phyloP scores from a whole-genome alignment of 2,113 vertebrate genomes.

The Hemiscyllium ocellatum region DNA sequence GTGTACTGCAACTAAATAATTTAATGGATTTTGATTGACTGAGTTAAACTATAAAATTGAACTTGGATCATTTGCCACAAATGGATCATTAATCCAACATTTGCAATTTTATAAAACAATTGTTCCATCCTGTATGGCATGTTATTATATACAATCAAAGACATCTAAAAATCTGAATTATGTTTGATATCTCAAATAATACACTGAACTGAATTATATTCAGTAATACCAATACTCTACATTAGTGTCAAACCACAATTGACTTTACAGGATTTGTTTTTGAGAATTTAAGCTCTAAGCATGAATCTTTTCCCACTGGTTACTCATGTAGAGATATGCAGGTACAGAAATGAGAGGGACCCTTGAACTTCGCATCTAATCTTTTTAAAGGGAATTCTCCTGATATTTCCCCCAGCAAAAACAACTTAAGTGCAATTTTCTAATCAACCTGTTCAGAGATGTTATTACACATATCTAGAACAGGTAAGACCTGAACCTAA shows the following conservation, averaged over 20 bases:
- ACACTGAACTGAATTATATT: neutral
- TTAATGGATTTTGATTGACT: neutral
- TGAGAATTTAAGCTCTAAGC: neutral
- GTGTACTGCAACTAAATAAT: neutral
- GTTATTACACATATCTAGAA: too few species aligned
- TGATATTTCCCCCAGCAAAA: neutral
- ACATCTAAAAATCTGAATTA: neutral
- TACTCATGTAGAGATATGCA: neutral
- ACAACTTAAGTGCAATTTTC: too few species aligned
- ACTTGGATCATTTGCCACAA: neutral
- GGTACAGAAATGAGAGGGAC: neutral
- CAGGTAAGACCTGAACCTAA: too few species aligned
- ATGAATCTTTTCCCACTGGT: neutral
- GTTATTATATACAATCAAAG: neutral
- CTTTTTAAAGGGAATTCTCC: neutral
- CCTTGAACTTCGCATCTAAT: neutral
- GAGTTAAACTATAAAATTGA: neutral
- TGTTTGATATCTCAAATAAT: neutral
- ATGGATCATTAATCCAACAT: neutral
- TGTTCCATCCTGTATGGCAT: neutral
- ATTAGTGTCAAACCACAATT: neutral
- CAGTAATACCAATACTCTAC: neutral
- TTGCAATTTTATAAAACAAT: neutral
- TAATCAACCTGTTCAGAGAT: too few species aligned
- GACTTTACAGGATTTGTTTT: neutral